Base-by-base conservation (phyloP, 2,888 invertebrate species). In the Acheta domesticus region DNA sequence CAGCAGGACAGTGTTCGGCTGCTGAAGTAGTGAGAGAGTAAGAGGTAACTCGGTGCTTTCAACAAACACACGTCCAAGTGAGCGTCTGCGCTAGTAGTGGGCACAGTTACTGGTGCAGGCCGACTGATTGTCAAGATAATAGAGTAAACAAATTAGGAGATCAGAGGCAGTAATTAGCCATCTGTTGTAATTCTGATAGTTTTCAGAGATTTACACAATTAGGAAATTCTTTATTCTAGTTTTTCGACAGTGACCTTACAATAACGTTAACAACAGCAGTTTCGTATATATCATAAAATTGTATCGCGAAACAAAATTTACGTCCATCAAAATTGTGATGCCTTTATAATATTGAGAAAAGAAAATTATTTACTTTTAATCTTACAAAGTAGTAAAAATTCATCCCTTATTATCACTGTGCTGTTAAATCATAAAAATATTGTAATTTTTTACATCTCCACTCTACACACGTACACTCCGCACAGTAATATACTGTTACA, bases 281-380 rank as follows among this genome's bases (percentile, higher is more conserved):
- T 48, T 78, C 48, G 74, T 48, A 48, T 48, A 16, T 49, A 20
- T 36, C 73, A 77, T 62, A 73, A 77, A 21, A 77, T 36, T 36
- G 36, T 36, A 36, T 19, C 73, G 36, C 74, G 78, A n/a, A 74
- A 78, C 78, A 49, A 80, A 80, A 79, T 80, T 81, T 81, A 79
- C 81, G 80, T 80, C 81, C 81, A 80, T 62, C 77, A 75, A 73
- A 75, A 80, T 76, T 80, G 78, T 81, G 79, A 79, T 79, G 79
- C 75, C 74, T 78, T 79, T 78, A 74, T 73, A 62, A 77, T 77
- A 78, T 79, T 74, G 21, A 36, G 36, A 80, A 73, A 78, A 74
- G 12, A 78, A 78, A 80, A 48, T 76, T 76, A 48, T 76, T 49
- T 76, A 48, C 73, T 79, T 62, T 79, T 76, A 62, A 21, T 48